phyloP scores from a whole-genome alignment of 2,888 invertebrate genomes.

The Chrysina gloriosa region DNA sequence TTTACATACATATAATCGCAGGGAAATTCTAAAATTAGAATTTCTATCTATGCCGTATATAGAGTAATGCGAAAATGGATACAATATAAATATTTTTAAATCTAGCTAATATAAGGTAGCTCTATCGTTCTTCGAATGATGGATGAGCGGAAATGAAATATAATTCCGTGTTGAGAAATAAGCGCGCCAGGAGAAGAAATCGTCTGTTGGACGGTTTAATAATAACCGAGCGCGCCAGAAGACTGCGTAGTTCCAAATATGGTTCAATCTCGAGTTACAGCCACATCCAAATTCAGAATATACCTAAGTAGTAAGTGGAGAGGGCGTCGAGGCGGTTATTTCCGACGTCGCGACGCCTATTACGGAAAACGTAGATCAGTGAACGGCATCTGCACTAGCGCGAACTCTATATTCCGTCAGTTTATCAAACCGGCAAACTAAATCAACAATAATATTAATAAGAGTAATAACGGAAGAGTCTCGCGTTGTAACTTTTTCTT shows the following conservation, averaged over 20 bases:
- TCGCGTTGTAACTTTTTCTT: not conserved
- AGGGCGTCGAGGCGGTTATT: constrained; percentile 63
- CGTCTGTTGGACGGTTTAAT: constrained; percentile 59
- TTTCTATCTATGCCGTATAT: too few species aligned
- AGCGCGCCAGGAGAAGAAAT: constrained; percentile 11
- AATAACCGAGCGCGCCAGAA: constrained; percentile 57
- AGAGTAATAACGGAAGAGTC: not conserved
- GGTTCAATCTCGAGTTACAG: constrained; percentile 77
- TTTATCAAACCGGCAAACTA: not conserved
- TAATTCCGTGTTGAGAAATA: constrained; percentile 40
- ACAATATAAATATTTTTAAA: not conserved
- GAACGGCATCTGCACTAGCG: constrained; percentile 39
- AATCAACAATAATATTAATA: constrained; percentile 28
- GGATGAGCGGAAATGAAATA: constrained; percentile 37
- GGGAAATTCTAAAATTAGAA: too few species aligned
- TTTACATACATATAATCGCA: too few species aligned
- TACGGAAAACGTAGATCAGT: constrained; percentile 55
- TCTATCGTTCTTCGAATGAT: constrained; percentile 21
- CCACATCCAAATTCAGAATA: constrained; percentile 75
- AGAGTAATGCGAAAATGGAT: not conserved
- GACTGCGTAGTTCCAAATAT: constrained; percentile 71
- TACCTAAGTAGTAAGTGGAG: constrained; percentile 60
- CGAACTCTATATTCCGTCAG: constrained; percentile 25
- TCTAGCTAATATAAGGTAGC: not conserved
- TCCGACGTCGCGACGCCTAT: constrained; percentile 56